Evolutionary conservation across 2,888 invertebrate genomes (phyloP).

Genomic region (Drosophila anomelani): DNA sequence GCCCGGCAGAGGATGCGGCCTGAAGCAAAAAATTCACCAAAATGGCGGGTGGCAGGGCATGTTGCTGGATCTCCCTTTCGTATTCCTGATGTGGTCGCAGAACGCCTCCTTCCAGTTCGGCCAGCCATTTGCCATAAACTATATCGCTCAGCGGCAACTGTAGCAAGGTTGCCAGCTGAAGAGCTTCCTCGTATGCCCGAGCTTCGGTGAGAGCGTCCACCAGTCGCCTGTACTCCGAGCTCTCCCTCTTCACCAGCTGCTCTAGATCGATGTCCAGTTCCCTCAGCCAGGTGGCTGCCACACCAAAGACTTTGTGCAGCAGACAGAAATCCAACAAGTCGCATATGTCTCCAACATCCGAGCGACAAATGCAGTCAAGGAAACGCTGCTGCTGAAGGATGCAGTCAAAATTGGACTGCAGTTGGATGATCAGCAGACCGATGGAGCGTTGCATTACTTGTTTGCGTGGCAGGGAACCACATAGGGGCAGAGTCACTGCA

Average conservation of each 20-base stretch:
- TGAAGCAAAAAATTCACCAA: constrained; percentile 88
- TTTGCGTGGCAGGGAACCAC: constrained; percentile 84
- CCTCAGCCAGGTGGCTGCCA: constrained; percentile 83
- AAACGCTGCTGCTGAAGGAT: constrained; percentile 88
- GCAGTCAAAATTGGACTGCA: constrained; percentile 88
- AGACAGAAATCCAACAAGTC: constrained; percentile 85
- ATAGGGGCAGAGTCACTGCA: constrained; percentile 78
- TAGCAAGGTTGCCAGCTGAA: constrained; percentile 85
- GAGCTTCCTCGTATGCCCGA: constrained; percentile 86
- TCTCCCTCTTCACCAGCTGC: constrained; percentile 74
- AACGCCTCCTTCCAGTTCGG: constrained; percentile 84
- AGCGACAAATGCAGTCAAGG: constrained; percentile 86
- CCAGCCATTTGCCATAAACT: constrained; percentile 85
- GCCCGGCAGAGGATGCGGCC: constrained; percentile 75
- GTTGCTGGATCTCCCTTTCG: constrained; percentile 87
- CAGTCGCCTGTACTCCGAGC: constrained; percentile 85
- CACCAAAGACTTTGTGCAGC: constrained; percentile 86
- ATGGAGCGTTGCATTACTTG: constrained; percentile 86
- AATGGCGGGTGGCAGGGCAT: constrained; percentile 87
- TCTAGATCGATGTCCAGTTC: constrained; percentile 74
- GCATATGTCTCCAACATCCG: constrained; percentile 86
- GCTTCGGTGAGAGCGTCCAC: constrained; percentile 84
- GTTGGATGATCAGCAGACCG: constrained; percentile 87
- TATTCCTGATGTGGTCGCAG: constrained; percentile 85
- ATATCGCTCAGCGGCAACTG: constrained; percentile 85